Conservation (phyloP, 2,797 vertebrate species). For the Acanthopagrus latus region DNA sequence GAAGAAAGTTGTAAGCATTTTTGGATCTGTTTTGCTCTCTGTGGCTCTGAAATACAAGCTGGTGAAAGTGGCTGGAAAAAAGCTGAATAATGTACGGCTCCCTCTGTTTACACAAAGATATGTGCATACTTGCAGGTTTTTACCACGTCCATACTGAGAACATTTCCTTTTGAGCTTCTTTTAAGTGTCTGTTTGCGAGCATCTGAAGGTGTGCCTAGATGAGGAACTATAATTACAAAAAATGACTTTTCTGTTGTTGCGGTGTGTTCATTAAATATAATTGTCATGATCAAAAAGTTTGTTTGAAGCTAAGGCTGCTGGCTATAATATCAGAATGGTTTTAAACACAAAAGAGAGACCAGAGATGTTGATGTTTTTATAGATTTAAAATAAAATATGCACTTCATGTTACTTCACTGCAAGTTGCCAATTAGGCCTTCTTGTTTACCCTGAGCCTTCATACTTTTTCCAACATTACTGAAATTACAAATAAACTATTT, state of each 20-base stretch:
- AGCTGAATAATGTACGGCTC: neutral
- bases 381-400: neutral
- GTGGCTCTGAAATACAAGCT: slow-evolving; percentile 32
- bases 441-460: neutral
- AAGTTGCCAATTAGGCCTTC: neutral
- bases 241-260: slow-evolving; percentile 18
- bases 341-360: neutral
- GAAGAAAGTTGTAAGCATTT: slow-evolving; percentile 31
- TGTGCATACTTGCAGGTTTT: slow-evolving; percentile 3
- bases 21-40: slow-evolving; percentile 38
- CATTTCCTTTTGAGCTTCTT: neutral
- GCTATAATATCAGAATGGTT: neutral
- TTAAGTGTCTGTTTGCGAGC: slow-evolving; percentile 3
- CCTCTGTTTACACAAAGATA: neutral
- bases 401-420: neutral
- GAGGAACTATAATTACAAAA: slow-evolving; percentile 15
- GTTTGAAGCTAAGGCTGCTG: neutral
- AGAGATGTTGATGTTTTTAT: neutral
- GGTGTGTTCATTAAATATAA: slow-evolving; percentile 28
- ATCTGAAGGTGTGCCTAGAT: neutral
- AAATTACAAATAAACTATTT: neutral
- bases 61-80: slow-evolving; percentile 7
- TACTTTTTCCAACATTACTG: neutral
- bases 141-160: neutral
- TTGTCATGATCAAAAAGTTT: slow-evolving; percentile 23